Conservation (phyloP, 2,113 vertebrate genomes). For the Ellobius talpinus region DNA sequence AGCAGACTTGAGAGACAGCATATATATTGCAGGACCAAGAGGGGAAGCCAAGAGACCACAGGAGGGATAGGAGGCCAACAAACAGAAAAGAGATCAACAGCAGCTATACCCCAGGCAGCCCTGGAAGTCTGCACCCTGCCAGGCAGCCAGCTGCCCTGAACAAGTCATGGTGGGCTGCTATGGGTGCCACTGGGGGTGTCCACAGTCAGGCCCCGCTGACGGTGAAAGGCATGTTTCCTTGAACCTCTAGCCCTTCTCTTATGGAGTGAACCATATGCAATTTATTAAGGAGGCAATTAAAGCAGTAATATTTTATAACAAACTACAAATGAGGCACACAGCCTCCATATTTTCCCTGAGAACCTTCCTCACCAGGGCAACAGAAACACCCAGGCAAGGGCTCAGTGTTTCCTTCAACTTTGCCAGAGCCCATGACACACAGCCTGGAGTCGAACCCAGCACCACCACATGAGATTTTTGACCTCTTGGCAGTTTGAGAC, state of each 20-base stretch:
- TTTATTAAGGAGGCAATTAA: constrained; percentile 66
- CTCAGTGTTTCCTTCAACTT: neutral
- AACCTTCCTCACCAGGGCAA: neutral
- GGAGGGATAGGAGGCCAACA: neutral
- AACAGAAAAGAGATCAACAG: neutral
- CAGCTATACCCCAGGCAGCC: neutral
- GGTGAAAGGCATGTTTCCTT: neutral
- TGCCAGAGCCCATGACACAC: neutral
- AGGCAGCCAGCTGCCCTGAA: neutral
- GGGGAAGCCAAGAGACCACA: neutral
- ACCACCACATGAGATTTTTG: neutral
- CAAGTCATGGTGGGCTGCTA: no score
- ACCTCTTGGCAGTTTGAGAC: neutral
- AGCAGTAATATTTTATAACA: constrained; percentile 55
- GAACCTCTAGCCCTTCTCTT: constrained; percentile 7
- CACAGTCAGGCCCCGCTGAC: neutral
- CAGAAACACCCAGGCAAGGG: neutral
- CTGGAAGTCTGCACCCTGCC: neutral
- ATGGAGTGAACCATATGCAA: neutral
- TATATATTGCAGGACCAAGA: neutral
- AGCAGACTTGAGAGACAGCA: neutral
- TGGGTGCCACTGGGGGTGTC: neutral
- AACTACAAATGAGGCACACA: neutral
- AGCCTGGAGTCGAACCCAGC: neutral
- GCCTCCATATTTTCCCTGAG: neutral